These are phyloP conservation scores for Microdon myrmicae DNA, from an alignment of 2,888 invertebrate species.

Conservation along the genomic window DNA sequence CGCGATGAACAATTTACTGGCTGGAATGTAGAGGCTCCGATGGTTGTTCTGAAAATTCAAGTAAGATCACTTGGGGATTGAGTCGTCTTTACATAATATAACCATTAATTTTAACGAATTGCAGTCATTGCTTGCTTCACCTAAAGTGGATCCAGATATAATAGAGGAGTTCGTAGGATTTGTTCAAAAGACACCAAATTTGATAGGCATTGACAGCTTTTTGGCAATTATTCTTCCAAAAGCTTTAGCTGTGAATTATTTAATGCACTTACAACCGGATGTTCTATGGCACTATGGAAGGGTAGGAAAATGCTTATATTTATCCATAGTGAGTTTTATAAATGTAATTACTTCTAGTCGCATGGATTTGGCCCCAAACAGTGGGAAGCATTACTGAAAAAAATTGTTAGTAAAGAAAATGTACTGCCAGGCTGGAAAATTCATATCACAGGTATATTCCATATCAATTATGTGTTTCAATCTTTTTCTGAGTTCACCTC, in stretches of 20 bases:
- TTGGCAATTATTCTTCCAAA: slow-evolving; percentile 68
- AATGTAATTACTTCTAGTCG: slow-evolving; percentile 55
- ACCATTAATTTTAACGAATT: slow-evolving; percentile 5
- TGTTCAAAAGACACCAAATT: slow-evolving; percentile 69
- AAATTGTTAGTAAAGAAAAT: slow-evolving; percentile 62
- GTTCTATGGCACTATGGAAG: slow-evolving; percentile 74
- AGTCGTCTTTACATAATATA: too few species aligned
- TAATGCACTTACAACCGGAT: slow-evolving; percentile 72
- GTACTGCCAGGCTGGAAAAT: slow-evolving; percentile 62
- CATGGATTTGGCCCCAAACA: slow-evolving; percentile 64
- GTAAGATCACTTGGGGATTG: slow-evolving; percentile 35
- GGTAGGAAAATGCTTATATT: slow-evolving; percentile 64
- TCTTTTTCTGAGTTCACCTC: slow-evolving; percentile 2
- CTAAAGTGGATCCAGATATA: slow-evolving; percentile 66
- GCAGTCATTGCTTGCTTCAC: slow-evolving; percentile 69
- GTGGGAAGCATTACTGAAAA: slow-evolving; percentile 64
- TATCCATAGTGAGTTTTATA: too few species aligned
- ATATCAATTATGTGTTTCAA: not conserved
- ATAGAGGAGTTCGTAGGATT: slow-evolving; percentile 73
- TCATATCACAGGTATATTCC: slow-evolving; percentile 62
- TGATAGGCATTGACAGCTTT: slow-evolving; percentile 70
- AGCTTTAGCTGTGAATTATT: slow-evolving; percentile 69
- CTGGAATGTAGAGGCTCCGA: slow-evolving; percentile 62
- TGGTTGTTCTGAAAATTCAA: slow-evolving; percentile 62
- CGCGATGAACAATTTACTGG: slow-evolving; percentile 61